phyloP scores from a whole-genome alignment of 2,113 vertebrate species.

The Panurus biarmicus region DNA sequence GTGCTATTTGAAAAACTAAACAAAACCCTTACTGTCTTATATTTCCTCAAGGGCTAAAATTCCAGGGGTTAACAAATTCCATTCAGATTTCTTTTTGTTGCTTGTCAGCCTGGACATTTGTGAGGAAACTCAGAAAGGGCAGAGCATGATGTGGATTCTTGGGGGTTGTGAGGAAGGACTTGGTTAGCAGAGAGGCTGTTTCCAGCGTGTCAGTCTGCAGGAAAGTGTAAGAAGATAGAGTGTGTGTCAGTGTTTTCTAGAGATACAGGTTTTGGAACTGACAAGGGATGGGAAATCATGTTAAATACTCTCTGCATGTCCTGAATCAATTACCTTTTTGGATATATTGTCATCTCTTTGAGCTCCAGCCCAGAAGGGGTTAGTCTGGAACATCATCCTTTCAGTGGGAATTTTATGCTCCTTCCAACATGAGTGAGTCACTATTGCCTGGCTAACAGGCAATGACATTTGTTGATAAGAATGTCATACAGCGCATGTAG shows the following conservation, averaged over 20 bases:
- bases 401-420: background rate
- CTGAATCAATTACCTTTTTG: background rate
- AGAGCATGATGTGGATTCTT: background rate
- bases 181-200: background rate
- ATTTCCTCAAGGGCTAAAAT: background rate
- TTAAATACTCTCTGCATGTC: background rate
- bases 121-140: background rate
- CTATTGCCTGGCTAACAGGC: background rate
- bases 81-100: background rate
- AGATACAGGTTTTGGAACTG: background rate
- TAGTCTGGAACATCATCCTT: background rate
- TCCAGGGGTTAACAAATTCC: background rate
- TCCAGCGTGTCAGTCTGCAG: background rate
- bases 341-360: background rate
- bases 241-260: background rate
- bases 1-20: background rate
- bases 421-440: background rate
- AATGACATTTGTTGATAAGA: background rate
- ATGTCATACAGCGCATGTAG: background rate
- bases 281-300: background rate
- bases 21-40: background rate
- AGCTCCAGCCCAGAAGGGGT: background rate
- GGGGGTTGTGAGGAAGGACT: background rate
- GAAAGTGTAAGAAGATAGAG: background rate
- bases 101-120: background rate